Percentiles rank a stretch among this genome's conserved stretches.
phyloP scores from a whole-genome alignment of 2,113 vertebrate genomes.

The Sinocyclocheilus rhinocerous region DNA sequence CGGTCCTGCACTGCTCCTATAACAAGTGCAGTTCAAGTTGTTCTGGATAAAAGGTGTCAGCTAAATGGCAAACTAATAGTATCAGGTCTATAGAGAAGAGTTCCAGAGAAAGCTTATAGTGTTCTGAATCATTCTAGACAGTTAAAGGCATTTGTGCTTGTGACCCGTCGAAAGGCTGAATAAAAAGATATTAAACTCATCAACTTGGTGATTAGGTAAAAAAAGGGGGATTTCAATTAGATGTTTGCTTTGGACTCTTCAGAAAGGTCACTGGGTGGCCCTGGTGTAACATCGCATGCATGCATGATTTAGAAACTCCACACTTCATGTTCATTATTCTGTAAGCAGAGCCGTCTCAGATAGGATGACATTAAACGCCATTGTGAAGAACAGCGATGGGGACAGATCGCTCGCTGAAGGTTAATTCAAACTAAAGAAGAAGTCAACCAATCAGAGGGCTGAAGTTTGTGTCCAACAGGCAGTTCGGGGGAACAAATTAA shows the following conservation, averaged over 20 bases:
- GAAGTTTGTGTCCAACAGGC: conserved; percentile 19
- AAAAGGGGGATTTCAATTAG: conserved; percentile 1
- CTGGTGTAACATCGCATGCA: neutral
- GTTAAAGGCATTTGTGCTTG: neutral
- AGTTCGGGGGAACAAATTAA: neutral
- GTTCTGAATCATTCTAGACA: conserved; percentile 2
- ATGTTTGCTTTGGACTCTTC: conserved; percentile 17
- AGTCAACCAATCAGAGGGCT: conserved; percentile 24
- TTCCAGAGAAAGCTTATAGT: neutral
- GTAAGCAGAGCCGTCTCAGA: neutral
- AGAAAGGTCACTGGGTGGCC: conserved; percentile 12
- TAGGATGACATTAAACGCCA: conserved; percentile 24
- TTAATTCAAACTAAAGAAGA: conserved; percentile 25
- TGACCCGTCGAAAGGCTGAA: conserved; percentile 14
- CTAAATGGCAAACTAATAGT: neutral
- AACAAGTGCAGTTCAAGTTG: neutral
- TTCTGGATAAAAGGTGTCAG: neutral
- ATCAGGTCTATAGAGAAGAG: neutral
- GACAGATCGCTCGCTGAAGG: conserved; percentile 24
- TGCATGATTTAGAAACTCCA: neutral
- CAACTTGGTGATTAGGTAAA: conserved; percentile 14
- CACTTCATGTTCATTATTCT: conserved; percentile 24
- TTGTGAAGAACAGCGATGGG: conserved; percentile 9
- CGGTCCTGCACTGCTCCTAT: neutral
- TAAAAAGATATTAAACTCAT: conserved; percentile 23